These are phyloP conservation scores for Anthopleura xanthogrammica DNA, from an alignment of 92 coral and sea anemone genomes.

Conservation along the genomic window DNA sequence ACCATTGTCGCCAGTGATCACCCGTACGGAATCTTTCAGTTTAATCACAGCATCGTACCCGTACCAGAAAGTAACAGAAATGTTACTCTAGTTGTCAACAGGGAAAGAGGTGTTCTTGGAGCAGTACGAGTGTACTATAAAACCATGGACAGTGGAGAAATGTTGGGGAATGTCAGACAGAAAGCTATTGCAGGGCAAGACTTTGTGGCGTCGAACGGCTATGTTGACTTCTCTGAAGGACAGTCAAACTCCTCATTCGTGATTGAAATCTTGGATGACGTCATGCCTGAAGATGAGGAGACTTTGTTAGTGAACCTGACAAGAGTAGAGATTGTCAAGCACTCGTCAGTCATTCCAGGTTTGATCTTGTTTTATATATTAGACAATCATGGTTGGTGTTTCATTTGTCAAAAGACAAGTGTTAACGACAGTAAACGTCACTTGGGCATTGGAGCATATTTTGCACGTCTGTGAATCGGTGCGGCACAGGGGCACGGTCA, in stretches of 20 bases:
- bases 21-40: slow-evolving; percentile 88
- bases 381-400: too few relatives aligned
- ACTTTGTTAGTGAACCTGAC: slow-evolving; percentile 76
- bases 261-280: slow-evolving; percentile 67
- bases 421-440: too few relatives aligned
- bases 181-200: slow-evolving; percentile 63
- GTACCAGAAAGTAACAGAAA: slow-evolving; percentile 62
- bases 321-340: slow-evolving; percentile 52
- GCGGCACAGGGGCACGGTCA: too few relatives aligned
- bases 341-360: slow-evolving; percentile 83
- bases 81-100: slow-evolving; percentile 50
- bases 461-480: too few relatives aligned
- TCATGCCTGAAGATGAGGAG: slow-evolving; percentile 81
- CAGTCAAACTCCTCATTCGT: slow-evolving; percentile 52
- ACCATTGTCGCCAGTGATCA: slow-evolving; percentile 91
- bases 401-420: too few relatives aligned
- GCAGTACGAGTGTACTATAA: slow-evolving; percentile 72
- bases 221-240: slow-evolving; percentile 52
- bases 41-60: slow-evolving; percentile 50
- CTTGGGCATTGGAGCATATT: too few relatives aligned
- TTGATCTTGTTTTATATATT: neutral
- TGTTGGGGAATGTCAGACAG: slow-evolving; percentile 35
- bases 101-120: slow-evolving; percentile 72
- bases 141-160: slow-evolving; percentile 35
- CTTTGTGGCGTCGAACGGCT: slow-evolving; percentile 39